Conservation (phyloP, 1,140 invertebrate genomes). For the Thaumetopoea pityocampa region DNA sequence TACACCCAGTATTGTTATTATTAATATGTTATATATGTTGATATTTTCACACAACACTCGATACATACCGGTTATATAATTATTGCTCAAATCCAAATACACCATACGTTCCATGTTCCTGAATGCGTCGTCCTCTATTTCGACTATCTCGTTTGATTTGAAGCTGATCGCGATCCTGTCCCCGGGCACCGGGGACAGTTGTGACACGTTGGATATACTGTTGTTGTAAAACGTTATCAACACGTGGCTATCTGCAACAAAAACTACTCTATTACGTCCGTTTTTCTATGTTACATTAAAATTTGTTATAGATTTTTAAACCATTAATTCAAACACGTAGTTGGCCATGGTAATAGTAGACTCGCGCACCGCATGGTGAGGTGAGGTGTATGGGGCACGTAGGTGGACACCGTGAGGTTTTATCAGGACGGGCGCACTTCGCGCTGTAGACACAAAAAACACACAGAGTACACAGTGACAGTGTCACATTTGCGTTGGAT, state of each 20-base stretch:
- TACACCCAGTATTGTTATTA: no score
- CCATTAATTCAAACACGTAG: no score
- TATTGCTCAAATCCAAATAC: slow-evolving; percentile 84
- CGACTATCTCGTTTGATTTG: slow-evolving; percentile 70
- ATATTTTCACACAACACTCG: background rate
- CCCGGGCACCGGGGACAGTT: slow-evolving; percentile 43
- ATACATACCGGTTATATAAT: slow-evolving; percentile 78
- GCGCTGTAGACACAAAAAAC: no score
- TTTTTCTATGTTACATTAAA: no score
- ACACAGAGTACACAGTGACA: no score
- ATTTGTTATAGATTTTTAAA: no score
- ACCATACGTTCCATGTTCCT: slow-evolving; percentile 79
- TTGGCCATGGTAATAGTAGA: no score
- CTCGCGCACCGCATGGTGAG: no score
- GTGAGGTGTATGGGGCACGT: no score
- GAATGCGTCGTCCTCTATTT: slow-evolving; percentile 80
- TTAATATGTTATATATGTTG: background rate
- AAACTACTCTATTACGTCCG: background rate
- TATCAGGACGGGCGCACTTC: no score
- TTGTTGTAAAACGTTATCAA: slow-evolving; percentile 65
- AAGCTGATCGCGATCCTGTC: slow-evolving; percentile 57
- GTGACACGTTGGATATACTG: slow-evolving; percentile 55
- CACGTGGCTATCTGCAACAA: slow-evolving; percentile 54
- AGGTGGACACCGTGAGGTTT: no score
- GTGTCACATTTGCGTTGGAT: no score